phyloP scores from a whole-genome alignment of 2,113 vertebrate genomes.

The Pithys albifrons region DNA sequence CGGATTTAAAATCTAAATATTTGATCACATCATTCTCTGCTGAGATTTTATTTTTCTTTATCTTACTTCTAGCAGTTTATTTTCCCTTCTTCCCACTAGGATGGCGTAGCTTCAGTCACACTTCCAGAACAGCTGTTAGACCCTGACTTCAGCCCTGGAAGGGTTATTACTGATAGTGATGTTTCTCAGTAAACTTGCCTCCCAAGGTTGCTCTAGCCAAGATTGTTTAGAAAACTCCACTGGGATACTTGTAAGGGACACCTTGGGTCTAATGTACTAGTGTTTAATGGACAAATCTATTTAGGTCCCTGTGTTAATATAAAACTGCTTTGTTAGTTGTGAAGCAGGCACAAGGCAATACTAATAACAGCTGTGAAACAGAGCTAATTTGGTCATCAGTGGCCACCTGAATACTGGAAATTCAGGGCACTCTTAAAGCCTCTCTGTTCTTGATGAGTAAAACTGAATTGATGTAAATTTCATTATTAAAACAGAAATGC shows the following conservation, averaged over 20 bases:
- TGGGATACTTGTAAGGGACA: slow-evolving; percentile 65
- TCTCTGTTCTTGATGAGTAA: background rate
- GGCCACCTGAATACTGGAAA: slow-evolving; percentile 45
- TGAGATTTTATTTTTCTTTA: background rate
- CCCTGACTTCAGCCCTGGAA: slow-evolving; percentile 8
- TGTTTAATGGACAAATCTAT: slow-evolving; percentile 71
- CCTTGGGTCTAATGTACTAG: slow-evolving; percentile 68
- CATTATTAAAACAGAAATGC: background rate
- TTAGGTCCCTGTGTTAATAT: slow-evolving; percentile 64
- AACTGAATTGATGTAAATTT: background rate
- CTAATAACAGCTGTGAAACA: slow-evolving; percentile 62
- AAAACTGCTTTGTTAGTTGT: slow-evolving; percentile 68
- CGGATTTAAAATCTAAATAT: background rate
- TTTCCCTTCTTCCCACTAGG: background rate
- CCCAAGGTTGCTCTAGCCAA: slow-evolving; percentile 56
- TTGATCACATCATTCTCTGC: background rate
- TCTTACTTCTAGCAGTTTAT: background rate
- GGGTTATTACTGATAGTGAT: slow-evolving; percentile 34
- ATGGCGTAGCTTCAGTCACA: background rate
- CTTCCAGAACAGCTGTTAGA: background rate
- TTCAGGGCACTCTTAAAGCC: background rate
- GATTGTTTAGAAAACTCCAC: slow-evolving; percentile 62
- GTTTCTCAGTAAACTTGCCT: slow-evolving; percentile 43
- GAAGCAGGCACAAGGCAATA: slow-evolving; percentile 57
- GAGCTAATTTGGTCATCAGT: slow-evolving; percentile 41